Conservation (phyloP, 2,113 vertebrate genomes). For the Etia nguti region DNA sequence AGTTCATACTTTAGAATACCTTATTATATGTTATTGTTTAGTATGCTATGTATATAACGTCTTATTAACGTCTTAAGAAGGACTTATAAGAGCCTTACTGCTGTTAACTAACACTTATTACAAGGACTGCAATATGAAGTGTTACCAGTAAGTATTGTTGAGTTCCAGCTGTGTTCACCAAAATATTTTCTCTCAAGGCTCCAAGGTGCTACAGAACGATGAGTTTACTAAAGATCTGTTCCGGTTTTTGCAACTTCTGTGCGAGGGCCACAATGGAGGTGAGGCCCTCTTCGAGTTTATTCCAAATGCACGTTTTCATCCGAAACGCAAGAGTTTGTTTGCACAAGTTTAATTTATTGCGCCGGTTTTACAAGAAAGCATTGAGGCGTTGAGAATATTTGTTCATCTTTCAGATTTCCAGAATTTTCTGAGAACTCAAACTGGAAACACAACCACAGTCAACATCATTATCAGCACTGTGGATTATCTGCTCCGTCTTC, state of each 20-base stretch:
- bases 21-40: neutral
- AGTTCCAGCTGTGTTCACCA: neutral
- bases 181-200: slow-evolving; percentile 79
- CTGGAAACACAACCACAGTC: slow-evolving; percentile 95
- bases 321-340: neutral
- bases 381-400: neutral
- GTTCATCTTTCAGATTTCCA: slow-evolving; percentile 83
- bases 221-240: slow-evolving; percentile 97
- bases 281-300: slow-evolving; percentile 33
- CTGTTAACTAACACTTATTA: neutral
- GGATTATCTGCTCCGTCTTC: slow-evolving; percentile 94
- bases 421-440: slow-evolving; percentile 95
- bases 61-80: neutral
- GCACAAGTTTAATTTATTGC: neutral
- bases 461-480: slow-evolving; percentile 98
- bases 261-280: slow-evolving; percentile 98
- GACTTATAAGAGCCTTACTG: neutral
- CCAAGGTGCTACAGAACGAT: slow-evolving; percentile 96
- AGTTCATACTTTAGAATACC: neutral
- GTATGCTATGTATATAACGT: neutral
- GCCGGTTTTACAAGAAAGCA: neutral
- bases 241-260: slow-evolving; percentile 95
- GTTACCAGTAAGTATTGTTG: neutral
- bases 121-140: neutral
- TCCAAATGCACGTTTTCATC: neutral